Evolutionary conservation across 1,140 invertebrate genomes (phyloP), one percentile per base, ranked within the genome.

Genomic region (Musca domestica): DNA sequence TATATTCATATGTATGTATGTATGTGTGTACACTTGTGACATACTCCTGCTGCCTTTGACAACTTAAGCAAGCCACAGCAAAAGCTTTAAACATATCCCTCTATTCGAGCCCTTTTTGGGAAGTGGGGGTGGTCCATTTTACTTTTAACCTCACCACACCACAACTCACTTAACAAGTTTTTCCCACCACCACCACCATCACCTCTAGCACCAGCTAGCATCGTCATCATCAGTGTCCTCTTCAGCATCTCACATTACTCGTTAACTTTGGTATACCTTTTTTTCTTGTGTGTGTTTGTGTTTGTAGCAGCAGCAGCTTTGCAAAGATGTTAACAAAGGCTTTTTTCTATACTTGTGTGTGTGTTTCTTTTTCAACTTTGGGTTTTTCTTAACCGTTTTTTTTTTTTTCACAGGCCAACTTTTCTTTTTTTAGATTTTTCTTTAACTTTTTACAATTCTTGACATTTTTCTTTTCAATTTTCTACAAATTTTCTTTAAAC

Each of bases 191-290:
- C 12, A 20, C 51, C 4, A 20, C 51, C 51, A 23, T 17, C 51
- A 20, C 20, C 48, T 51, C 48, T n/a, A 51, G 5, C 48, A n/a
- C 63, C 22, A 17, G 34, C 41, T 25, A 12, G 12, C 10, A 30
- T 41, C 41, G 2, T 22, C n/a, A 4, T n/a, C 19, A n/a, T 47
- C 61, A 61, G 46, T 51, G 58, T 64, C 71, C 69, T 70, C 67
- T 72, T 61, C 63, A 64, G 54, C 41, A 66, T 69, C 70, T 67
- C 75, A 9, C 27, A n/a, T n/a, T 27, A 23, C n/a, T 15, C 17
- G 22, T 63, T 63, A 22, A 52, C 22, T 52, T 52, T 52, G 22
- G 49, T 52, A 52, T 41, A 41, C 34, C 34, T 41, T 41, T 41
- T 41, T 41, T 41, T 52, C n/a, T 66, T 47, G 34, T 66, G 49